phyloP scores from a whole-genome alignment of 2,113 vertebrate genomes.

The Terrapene triunguis region DNA sequence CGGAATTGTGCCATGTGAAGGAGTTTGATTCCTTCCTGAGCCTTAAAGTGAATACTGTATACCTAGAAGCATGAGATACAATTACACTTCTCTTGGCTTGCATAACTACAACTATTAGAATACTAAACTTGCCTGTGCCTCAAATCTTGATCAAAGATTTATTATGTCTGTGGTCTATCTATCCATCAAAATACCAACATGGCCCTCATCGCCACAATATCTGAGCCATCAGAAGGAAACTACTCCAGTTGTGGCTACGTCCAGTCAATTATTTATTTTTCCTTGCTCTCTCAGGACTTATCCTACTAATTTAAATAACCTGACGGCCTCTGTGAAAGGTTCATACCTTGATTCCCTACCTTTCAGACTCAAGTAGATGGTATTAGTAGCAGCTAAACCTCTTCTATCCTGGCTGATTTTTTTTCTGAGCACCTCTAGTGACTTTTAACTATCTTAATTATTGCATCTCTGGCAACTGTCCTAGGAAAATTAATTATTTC shows the following conservation, averaged over 20 bases:
- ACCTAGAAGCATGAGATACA: neutral
- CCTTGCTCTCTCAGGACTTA: neutral
- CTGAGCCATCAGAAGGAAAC: neutral
- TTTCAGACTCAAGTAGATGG: neutral
- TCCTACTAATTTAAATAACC: neutral
- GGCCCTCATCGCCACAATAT: neutral
- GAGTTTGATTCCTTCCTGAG: neutral
- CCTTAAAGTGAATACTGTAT: neutral
- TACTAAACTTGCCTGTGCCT: neutral
- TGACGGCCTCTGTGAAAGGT: neutral
- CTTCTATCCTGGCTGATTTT: neutral
- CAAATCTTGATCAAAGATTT: neutral
- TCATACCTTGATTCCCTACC: neutral
- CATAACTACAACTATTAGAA: neutral
- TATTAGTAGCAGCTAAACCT: constrained; percentile 26
- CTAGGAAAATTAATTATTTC: constrained; percentile 55
- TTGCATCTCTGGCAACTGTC: constrained; percentile 17
- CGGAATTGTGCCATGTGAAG: neutral
- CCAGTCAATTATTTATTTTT: neutral
- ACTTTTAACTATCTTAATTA: neutral
- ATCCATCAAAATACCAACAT: neutral
- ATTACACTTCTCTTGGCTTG: neutral
- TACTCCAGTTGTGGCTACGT: neutral
- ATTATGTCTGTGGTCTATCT: neutral
- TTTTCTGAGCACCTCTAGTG: neutral